phyloP scores from a whole-genome alignment of 1,140 invertebrate species.

The Lepidurus couesii region DNA sequence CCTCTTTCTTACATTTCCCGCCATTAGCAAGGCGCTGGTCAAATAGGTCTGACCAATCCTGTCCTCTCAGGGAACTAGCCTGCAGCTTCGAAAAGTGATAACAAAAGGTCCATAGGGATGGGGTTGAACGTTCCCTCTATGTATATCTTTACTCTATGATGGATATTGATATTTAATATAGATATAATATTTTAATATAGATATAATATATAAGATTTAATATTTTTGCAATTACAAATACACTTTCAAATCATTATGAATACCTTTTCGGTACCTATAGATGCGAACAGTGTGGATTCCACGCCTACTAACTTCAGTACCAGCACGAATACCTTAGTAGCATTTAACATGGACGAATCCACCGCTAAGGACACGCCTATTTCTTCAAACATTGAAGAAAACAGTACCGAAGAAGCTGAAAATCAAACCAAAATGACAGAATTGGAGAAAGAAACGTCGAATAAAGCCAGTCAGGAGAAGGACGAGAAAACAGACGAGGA shows the following conservation, averaged over 20 bases:
- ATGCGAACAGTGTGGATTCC: slow-evolving; percentile 52
- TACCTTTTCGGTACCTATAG: not conserved
- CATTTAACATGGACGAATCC: slow-evolving; percentile 45
- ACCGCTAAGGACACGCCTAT: not conserved
- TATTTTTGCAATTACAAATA: too few species aligned
- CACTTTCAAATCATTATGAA: not conserved
- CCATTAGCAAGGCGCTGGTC: too few species aligned
- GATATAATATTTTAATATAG: too few species aligned
- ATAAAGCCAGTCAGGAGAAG: slow-evolving; percentile 27
- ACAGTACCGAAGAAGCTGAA: not conserved
- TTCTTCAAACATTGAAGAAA: not conserved
- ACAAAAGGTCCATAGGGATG: too few species aligned
- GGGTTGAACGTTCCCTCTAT: too few species aligned
- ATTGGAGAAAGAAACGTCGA: slow-evolving; percentile 4
- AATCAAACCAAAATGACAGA: not conserved
- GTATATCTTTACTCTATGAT: too few species aligned
- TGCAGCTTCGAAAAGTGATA: too few species aligned
- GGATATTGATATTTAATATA: too few species aligned
- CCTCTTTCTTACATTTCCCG: too few species aligned
- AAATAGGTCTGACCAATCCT: too few species aligned
- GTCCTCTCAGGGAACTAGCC: too few species aligned
- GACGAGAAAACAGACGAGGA: slow-evolving; percentile 25
- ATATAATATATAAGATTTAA: too few species aligned
- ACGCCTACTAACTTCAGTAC: slow-evolving; percentile 66
- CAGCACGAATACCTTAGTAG: slow-evolving; percentile 57